Evolutionary conservation across 2,797 vertebrate species (phyloP), one percentile per base, ranked within the genome.

Genomic region (Uromys caudimaculatus): DNA sequence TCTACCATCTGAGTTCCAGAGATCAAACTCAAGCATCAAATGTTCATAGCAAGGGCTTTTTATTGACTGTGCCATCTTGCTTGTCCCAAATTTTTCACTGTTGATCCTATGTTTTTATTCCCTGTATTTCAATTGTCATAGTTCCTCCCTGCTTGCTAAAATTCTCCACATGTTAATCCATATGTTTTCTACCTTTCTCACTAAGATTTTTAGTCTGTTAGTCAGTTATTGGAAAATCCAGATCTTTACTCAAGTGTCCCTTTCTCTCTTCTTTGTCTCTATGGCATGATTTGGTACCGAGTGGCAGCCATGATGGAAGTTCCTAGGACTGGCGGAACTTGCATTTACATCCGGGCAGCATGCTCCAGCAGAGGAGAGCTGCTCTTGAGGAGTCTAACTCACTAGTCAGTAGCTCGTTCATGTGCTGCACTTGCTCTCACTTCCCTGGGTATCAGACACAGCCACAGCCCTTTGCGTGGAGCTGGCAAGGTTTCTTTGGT

Each of bases 91-190:
- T 3, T 17, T 75, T 58, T 58, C 64, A 38, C 44, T 1, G 7
- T 38, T 91, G 69, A 86, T 73, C 21, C 17, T 88, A 47, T 58
- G 29, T 35, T 94, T 83, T 92, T 64, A 38, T 73, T 78, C 60
- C 44, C 88, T 71, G 85, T 27, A 67, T 91, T 96, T 67, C 54
- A 60, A 67, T 94, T 95, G 85, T 93, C 27, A 90, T 58, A 79
- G 64, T 77, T 94, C 91, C 54, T 88, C 62, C 13, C 52, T 52
- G 38, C 29, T 67, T 69, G 56, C 62, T 86, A 76, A 85, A 67
- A 67, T 47, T 88, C 56, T 71, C 47, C 38, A 76, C 73, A 52
- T 77, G 32, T 73, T 87, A 24, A 6, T 7, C 41, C 16, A 50
- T 35, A 69, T 90, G 44, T 76, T 93, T 93, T 88, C 76, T 93